These are phyloP conservation scores for Psittacus erithacus DNA, from an alignment of 2,113 vertebrate genomes.

Conservation along the genomic window DNA sequence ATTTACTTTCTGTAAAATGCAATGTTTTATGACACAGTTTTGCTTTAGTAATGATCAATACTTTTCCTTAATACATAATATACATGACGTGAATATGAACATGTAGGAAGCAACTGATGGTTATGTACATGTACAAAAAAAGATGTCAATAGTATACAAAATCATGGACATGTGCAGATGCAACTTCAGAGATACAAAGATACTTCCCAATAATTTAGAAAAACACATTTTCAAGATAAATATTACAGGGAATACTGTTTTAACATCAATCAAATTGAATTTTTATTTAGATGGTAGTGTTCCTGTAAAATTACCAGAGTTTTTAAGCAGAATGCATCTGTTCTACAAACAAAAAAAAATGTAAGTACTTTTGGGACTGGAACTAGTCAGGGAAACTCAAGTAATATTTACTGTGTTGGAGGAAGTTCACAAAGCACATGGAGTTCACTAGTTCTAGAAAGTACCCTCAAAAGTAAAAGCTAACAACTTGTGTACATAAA, in stretches of 20 bases:
- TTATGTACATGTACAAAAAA: background rate
- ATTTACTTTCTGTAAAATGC: background rate
- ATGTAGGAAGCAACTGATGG: background rate
- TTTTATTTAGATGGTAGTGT: background rate
- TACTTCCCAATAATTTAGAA: background rate
- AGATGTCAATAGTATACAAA: background rate
- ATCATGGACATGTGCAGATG: background rate
- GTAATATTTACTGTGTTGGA: background rate
- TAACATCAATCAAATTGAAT: background rate
- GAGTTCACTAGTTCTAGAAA: background rate
- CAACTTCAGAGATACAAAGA: background rate
- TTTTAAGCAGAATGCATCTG: background rate
- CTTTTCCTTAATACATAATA: background rate
- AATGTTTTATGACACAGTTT: background rate
- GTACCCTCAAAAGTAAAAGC: background rate
- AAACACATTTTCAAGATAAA: background rate
- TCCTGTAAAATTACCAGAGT: background rate
- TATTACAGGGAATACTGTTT: background rate
- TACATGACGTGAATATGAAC: background rate
- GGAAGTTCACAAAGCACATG: background rate
- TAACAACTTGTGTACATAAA: slow-evolving; percentile 25
- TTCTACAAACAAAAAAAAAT: background rate
- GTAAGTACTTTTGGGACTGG: background rate
- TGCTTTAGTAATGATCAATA: background rate
- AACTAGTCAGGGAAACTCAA: background rate